phyloP scores from a whole-genome alignment of 37 sponge, comb jelly and placozoan species.

The Theonella swinhoei region DNA sequence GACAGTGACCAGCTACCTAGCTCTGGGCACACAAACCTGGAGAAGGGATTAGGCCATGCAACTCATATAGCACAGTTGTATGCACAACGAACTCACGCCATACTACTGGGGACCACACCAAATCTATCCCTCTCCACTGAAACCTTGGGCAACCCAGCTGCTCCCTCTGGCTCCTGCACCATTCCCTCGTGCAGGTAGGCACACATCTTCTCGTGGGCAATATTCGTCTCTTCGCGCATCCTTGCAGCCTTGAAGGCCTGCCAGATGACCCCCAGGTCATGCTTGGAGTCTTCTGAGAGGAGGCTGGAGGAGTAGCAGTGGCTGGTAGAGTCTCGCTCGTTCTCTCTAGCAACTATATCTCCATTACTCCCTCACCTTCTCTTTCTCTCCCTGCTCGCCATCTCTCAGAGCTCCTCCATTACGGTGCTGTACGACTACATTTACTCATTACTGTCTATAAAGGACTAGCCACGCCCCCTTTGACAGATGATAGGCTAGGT shows the following conservation, averaged over 20 bases:
- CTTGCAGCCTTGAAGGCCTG: constrained; percentile 37
- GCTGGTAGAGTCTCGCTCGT: not conserved
- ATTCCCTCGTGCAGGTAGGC: constrained; percentile 36
- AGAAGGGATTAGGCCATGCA: not conserved
- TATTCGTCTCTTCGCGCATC: constrained; percentile 9
- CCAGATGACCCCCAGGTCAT: constrained; percentile 56
- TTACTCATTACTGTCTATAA: not conserved
- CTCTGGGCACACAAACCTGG: constrained; percentile 39
- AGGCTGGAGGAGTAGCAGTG: not conserved
- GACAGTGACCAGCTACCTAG: constrained; percentile 32
- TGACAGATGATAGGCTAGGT: not conserved
- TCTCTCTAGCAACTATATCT: not conserved
- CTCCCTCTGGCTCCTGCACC: not conserved
- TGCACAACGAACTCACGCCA: constrained; percentile 46
- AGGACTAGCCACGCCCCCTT: not conserved
- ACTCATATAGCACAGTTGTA: too few species aligned
- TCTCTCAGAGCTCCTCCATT: not conserved
- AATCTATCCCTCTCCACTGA: constrained; percentile 9
- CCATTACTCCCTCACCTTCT: not conserved
- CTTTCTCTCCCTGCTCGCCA: not conserved
- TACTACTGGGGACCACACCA: not conserved
- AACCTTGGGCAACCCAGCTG: constrained; percentile 2
- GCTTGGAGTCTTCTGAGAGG: constrained; percentile 3
- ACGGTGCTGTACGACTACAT: not conserved
- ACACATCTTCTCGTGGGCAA: constrained; percentile 15